phyloP scores from a whole-genome alignment of 2,113 vertebrate species.

The Trinectes maculatus region DNA sequence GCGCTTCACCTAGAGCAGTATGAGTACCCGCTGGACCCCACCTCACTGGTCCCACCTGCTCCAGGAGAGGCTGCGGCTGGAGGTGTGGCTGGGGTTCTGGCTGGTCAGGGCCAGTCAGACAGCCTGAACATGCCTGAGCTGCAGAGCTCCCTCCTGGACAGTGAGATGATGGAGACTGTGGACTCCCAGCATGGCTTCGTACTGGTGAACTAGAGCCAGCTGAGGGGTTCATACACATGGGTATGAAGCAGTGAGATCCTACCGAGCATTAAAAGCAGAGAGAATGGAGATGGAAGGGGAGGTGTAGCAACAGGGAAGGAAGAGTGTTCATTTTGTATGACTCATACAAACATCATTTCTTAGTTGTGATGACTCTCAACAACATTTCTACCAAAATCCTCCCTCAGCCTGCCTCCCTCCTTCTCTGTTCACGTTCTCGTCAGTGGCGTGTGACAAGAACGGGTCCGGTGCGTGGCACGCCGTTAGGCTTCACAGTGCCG shows the following conservation, averaged over 20 bases:
- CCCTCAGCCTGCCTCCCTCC: slow-evolving; percentile 75
- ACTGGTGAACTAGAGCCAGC: slow-evolving; percentile 88
- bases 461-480: slow-evolving; percentile 32
- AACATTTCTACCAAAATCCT: slow-evolving; percentile 71
- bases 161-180: slow-evolving; percentile 98
- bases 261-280: slow-evolving; percentile 57
- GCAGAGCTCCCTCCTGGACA: slow-evolving; percentile 88
- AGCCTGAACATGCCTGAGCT: slow-evolving; percentile 82
- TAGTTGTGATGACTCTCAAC: slow-evolving; percentile 70
- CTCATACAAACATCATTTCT: slow-evolving; percentile 67
- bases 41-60: slow-evolving; percentile 62
- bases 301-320: slow-evolving; percentile 69
- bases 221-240: slow-evolving; percentile 36
- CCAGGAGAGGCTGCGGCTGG: slow-evolving; percentile 40
- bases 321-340: slow-evolving; percentile 59
- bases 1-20: slow-evolving; percentile 81
- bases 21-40: slow-evolving; percentile 82
- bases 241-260: slow-evolving; percentile 71
- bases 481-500: slow-evolving; percentile 2
- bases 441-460: slow-evolving; percentile 29
- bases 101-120: slow-evolving; percentile 69
- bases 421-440: slow-evolving; percentile 60
- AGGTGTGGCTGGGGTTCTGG: slow-evolving; percentile 36
- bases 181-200: slow-evolving; percentile 97
- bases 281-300: slow-evolving; percentile 61